These are phyloP conservation scores for Syngnathus scovelli DNA, from an alignment of 2,113 vertebrate genomes.

Conservation along the genomic window DNA sequence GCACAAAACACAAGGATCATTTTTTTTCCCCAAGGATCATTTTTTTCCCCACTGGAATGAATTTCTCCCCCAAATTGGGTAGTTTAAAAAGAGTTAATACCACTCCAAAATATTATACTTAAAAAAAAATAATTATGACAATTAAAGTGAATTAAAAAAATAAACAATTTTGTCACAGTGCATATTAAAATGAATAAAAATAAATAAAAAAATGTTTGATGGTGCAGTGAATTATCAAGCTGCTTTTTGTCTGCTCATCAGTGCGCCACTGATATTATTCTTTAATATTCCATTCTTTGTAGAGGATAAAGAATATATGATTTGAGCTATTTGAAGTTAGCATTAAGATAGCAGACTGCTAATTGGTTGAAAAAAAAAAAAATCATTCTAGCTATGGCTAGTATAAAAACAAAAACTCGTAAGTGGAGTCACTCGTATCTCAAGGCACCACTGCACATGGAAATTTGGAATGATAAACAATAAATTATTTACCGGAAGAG, in stretches of 20 bases:
- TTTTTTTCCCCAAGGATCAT: background rate
- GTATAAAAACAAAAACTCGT: background rate
- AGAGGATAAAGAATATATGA: too few species aligned
- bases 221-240: too few species aligned
- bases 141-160: background rate
- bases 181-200: too few species aligned
- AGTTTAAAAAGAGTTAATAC: background rate
- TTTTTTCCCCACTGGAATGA: background rate
- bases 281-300: too few species aligned
- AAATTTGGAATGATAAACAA: background rate
- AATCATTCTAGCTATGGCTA: background rate
- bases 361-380: background rate
- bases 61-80: background rate
- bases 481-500: constrained; percentile 58
- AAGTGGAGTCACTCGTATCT: background rate
- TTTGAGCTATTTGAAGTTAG: too few species aligned
- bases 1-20: background rate
- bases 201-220: too few species aligned
- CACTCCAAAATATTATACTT: background rate
- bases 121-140: background rate
- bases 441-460: too few species aligned
- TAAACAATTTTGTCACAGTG: too few species aligned
- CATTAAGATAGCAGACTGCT: too few species aligned
- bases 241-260: too few species aligned
- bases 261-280: too few species aligned